Percentiles rank a stretch among this genome's conserved stretches.
These are phyloP conservation scores for Pogona vitticeps DNA, from an alignment of 2,113 vertebrate species.

Conservation along the genomic window DNA sequence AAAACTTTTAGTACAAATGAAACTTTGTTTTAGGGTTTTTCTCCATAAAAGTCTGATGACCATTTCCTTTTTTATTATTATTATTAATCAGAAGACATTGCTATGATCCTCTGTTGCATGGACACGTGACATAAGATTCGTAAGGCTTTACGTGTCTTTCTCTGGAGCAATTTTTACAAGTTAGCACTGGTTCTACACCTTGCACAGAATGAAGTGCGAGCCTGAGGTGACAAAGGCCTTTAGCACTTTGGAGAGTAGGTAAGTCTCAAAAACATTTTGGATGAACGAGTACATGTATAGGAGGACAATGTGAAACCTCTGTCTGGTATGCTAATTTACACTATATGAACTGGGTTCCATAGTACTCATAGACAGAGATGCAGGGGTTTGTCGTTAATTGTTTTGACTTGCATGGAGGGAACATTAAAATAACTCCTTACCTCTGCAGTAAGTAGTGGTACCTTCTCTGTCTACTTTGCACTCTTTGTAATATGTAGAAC, in stretches of 20 bases:
- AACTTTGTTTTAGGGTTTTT: background rate
- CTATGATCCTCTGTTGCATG: background rate
- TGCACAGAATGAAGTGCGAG: background rate
- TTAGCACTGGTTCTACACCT: background rate
- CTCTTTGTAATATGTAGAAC: background rate
- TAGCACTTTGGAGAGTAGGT: background rate
- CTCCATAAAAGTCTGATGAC: background rate
- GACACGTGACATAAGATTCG: background rate
- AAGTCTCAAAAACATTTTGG: background rate
- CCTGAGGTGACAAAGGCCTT: background rate
- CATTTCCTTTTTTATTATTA: background rate
- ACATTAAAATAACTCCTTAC: background rate
- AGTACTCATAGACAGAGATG: background rate
- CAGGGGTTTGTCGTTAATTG: background rate
- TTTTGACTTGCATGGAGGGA: no score
- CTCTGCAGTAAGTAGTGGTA: background rate
- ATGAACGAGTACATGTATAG: background rate
- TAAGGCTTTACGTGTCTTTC: background rate
- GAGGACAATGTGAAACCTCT: background rate
- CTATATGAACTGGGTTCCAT: background rate
- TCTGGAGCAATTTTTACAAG: background rate
- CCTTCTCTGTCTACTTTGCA: background rate
- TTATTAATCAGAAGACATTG: background rate
- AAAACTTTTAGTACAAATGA: background rate
- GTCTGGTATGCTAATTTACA: background rate